These are phyloP conservation scores for Psylliodes chrysocephalus DNA, from an alignment of 2,888 invertebrate species.

Conservation along the genomic window DNA sequence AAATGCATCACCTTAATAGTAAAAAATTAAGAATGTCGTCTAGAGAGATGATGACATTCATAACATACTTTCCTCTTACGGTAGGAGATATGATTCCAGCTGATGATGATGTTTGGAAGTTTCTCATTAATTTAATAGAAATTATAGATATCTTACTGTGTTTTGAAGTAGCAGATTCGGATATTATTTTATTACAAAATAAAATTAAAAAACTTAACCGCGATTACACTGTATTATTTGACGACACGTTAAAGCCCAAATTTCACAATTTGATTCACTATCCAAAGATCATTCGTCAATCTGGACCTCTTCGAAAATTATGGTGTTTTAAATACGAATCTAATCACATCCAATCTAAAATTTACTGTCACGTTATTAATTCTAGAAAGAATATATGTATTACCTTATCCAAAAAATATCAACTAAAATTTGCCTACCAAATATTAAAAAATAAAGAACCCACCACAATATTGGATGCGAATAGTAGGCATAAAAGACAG, in stretches of 20 bases:
- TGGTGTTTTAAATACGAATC: slow-evolving; percentile 16
- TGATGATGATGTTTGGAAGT: slow-evolving; percentile 1
- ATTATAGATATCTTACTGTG: slow-evolving; percentile 23
- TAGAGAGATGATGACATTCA: slow-evolving; percentile 49
- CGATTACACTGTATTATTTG: not conserved
- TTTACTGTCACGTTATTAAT: slow-evolving; percentile 16
- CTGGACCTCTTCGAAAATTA: slow-evolving; percentile 1
- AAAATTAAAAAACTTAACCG: slow-evolving; percentile 6
- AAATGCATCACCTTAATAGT: too few species aligned
- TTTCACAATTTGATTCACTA: slow-evolving; percentile 45
- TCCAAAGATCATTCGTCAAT: not conserved
- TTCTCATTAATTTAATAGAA: slow-evolving; percentile 9
- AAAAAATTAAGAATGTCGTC: slow-evolving; percentile 46
- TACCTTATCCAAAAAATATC: slow-evolving; percentile 38
- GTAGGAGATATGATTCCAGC: slow-evolving; percentile 34
- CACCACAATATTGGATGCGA: not conserved
- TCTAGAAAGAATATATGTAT: slow-evolving; percentile 50
- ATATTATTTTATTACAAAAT: not conserved
- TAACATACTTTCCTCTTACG: slow-evolving; percentile 45
- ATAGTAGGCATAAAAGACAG: not conserved
- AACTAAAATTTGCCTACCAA: slow-evolving; percentile 24
- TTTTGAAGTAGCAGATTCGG: not conserved
- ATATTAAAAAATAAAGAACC: slow-evolving; percentile 12
- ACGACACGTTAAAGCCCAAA: slow-evolving; percentile 45
- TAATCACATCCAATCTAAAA: slow-evolving; percentile 1